Conservation (phyloP, 2,113 vertebrate species). For the Lagenorhynchus albirostris region DNA sequence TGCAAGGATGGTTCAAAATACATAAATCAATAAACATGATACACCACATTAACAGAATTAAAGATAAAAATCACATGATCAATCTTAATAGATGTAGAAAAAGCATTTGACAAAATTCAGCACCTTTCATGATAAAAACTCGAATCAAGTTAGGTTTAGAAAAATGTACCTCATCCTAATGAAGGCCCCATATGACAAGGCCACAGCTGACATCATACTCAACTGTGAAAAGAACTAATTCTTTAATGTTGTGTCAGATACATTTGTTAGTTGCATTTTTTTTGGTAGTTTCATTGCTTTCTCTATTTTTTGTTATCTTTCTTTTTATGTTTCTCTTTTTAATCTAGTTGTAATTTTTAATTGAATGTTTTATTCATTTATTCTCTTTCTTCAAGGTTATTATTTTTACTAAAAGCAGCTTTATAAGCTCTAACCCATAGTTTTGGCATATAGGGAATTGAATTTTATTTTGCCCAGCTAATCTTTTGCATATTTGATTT, state of each 20-base stretch:
- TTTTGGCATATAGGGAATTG: not conserved
- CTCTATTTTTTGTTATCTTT: not conserved
- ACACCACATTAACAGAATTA: not conserved
- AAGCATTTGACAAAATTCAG: not conserved
- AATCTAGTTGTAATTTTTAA: not conserved
- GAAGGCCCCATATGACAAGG: not conserved
- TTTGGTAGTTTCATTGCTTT: not conserved
- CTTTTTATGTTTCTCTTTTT: not conserved
- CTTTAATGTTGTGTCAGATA: not conserved
- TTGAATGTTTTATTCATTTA: not conserved
- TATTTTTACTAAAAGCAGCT: not conserved
- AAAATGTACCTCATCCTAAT: not conserved
- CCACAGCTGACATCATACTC: not conserved
- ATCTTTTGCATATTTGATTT: not conserved
- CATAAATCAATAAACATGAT: not conserved
- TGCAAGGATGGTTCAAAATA: not conserved
- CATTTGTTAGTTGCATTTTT: not conserved
- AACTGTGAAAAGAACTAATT: not conserved
- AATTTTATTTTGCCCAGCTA: not conserved
- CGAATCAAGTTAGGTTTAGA: not conserved
- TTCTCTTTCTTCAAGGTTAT: not conserved
- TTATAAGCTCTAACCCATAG: not conserved
- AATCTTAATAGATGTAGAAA: not conserved
- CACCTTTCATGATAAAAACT: not conserved
- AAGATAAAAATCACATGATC: not conserved